phyloP scores from a whole-genome alignment of 2,888 invertebrate species.

The Macrophya alboannulata region DNA sequence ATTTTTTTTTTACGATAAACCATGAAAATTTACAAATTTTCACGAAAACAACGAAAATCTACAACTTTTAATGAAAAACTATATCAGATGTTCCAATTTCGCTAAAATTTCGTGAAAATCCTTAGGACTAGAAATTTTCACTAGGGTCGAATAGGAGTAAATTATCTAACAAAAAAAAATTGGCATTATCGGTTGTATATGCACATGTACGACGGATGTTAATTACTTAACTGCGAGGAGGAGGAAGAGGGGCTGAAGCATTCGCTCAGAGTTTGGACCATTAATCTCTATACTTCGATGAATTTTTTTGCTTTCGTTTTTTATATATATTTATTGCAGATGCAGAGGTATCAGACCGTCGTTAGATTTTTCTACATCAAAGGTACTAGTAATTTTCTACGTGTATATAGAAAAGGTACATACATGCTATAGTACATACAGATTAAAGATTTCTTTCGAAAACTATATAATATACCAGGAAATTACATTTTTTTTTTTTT shows the following conservation, averaged over 20 bases:
- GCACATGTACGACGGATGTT: neutral
- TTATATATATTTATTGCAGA: neutral
- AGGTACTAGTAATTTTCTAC: neutral
- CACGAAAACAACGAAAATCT: no score
- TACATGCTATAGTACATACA: neutral
- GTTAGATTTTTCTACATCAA: neutral
- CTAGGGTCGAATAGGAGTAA: no score
- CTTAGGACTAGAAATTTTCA: no score
- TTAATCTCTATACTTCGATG: neutral
- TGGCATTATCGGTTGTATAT: neutral
- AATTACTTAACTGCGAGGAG: neutral
- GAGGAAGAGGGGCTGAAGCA: neutral
- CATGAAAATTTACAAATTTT: no score
- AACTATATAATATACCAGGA: neutral
- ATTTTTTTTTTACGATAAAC: no score
- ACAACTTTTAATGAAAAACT: no score
- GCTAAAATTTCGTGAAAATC: no score
- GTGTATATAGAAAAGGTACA: neutral
- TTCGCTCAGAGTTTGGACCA: slow-evolving; percentile 11
- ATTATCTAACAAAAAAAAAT: neutral
- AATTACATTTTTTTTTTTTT: neutral
- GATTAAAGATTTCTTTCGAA: neutral
- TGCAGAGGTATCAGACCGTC: neutral
- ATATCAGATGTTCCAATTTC: no score
- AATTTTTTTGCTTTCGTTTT: neutral